Base-by-base conservation (phyloP, 2,113 vertebrate genomes). In the Oryzias melastigma region DNA sequence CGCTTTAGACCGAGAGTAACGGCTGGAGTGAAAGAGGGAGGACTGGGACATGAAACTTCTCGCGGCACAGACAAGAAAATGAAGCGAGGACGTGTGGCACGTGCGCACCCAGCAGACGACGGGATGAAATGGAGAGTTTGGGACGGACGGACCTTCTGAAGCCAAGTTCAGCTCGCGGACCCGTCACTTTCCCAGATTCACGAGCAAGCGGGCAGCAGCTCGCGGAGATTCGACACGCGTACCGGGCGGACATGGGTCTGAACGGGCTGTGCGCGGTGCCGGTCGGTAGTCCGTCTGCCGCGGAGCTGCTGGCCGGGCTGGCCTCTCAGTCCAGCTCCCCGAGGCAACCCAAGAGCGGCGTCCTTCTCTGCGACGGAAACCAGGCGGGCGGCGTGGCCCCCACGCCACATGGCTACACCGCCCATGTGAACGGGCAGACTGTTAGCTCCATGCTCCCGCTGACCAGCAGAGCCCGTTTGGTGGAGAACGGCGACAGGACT, bases 111-210 rank as follows among this genome's bases (percentile, higher is more conserved):
- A 78, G 84, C 81, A 62, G 73, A 81, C 70, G 85, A 85, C 71
- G 88, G 85, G 78, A 86, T 91, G 89, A 90, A 87, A 93, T 93
- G 92, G 91, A 93, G 91, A 87, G 85, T 78, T 87, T 79, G 87
- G 86, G 82, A 84, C 80, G 73, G 59, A 62, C 71, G 78, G 85
- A 88, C 73, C 84, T 81, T 82, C 73, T 92, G 77, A 88, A 82
- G 51, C 80, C 81, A 60, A 83, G 75, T 84, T 76, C 79, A 49
- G 52, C 75, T 62, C 64, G 56, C 65, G 65, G 59, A 71, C 45
- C 58, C 27, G 60, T 76, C 18, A 57, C 65, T 5, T 53, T 68
- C 43, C 52, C 76, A 41, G 51, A 46, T 3, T n/a, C 61, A 24
- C 80, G 46, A 27, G 24, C 65, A 45, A 64, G 35, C 63, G 57